Evolutionary conservation across 2,797 vertebrate genomes (phyloP).

Genomic region (Xenops minutus): DNA sequence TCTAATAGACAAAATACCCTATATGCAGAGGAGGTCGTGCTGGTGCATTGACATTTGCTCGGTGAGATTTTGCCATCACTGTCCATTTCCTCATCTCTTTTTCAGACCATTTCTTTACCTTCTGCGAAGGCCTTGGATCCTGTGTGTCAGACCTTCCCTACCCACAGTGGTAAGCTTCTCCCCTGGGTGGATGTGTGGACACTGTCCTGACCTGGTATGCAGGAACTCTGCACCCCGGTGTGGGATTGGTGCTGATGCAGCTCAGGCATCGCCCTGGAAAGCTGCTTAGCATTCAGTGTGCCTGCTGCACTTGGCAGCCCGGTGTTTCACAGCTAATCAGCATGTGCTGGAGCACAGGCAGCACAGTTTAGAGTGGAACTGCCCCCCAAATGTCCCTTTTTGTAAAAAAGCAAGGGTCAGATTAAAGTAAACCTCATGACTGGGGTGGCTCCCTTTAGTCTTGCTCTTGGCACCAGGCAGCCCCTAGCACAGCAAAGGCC

Average conservation of each 20-base stretch:
- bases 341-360: conserved; percentile 7
- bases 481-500: background rate
- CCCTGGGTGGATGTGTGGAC: rapidly evolving
- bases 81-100: background rate
- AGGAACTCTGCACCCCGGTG: rapidly evolving
- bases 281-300: conserved; percentile 26
- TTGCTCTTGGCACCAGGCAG: background rate
- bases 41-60: background rate
- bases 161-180: background rate
- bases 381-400: conserved; percentile 2
- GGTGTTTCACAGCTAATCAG: background rate
- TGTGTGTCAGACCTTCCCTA: rapidly evolving
- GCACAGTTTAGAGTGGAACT: background rate
- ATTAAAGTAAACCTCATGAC: background rate
- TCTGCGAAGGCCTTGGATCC: background rate
- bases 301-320: conserved; percentile 17
- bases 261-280: background rate
- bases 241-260: background rate
- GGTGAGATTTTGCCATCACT: rapidly evolving
- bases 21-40: background rate
- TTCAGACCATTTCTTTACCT: background rate
- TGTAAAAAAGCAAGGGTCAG: background rate
- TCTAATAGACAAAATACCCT: conserved; percentile 23
- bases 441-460: background rate
- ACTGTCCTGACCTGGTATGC: background rate